Conservation (phyloP, 2,797 vertebrate genomes). For the Bovichtus diacanthus region DNA sequence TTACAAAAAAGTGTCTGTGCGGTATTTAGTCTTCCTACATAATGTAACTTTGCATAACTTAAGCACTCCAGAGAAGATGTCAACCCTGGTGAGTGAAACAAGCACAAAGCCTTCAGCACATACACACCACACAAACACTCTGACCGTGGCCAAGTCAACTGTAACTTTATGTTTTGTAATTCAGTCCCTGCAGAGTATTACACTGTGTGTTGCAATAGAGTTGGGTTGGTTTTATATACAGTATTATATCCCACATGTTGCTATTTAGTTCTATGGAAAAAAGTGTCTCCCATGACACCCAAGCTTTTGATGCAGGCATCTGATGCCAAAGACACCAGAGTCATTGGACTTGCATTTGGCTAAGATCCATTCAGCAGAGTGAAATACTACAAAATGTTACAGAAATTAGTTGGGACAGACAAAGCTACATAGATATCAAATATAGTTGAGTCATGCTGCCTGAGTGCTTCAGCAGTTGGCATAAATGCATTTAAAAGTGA, state of each 20-base stretch:
- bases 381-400: conserved; percentile 21
- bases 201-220: conserved; percentile 38
- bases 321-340: conserved; percentile 40
- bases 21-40: neutral
- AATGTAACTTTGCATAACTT: neutral
- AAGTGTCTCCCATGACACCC: conserved; percentile 16
- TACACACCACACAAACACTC: neutral
- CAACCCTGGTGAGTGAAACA: conserved; percentile 11
- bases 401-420: conserved; percentile 40
- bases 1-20: neutral
- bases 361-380: conserved; percentile 30
- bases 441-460: conserved; percentile 8
- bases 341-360: conserved; percentile 36
- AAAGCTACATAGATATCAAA: conserved; percentile 25
- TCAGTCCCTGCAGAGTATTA: conserved; percentile 23
- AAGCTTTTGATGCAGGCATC: conserved; percentile 1
- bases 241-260: conserved; percentile 28
- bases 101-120: conserved; percentile 13
- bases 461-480: conserved; percentile 20
- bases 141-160: conserved; percentile 15
- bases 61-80: conserved; percentile 1
- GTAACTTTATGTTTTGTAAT: conserved; percentile 41
- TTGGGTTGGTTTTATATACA: conserved; percentile 35
- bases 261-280: conserved; percentile 34
- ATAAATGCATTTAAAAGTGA: conserved; percentile 12